A percentile compares a stretch with the other conserved stretches of the same genome.
These are phyloP conservation scores for Selene dorsalis DNA, from an alignment of 2,797 vertebrate species.

Conservation along the genomic window DNA sequence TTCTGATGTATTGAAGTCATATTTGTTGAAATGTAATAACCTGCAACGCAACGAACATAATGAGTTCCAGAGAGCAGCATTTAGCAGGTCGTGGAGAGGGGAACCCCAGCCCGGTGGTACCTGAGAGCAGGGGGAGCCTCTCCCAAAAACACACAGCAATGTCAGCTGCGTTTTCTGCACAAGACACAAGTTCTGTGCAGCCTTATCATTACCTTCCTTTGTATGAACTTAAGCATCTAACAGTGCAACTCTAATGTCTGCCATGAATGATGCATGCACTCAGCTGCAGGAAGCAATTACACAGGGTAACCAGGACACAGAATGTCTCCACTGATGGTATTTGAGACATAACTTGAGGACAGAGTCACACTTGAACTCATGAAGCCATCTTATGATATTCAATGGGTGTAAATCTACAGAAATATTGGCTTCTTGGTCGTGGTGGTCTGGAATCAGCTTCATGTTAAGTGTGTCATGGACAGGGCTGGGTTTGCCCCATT, in stretches of 20 bases:
- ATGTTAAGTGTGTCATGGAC: neutral
- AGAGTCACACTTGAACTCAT: neutral
- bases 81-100: neutral
- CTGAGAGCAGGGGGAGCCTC: neutral
- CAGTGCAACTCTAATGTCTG: neutral
- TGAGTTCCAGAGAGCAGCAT: slow-evolving; percentile 6
- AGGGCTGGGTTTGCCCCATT: slow-evolving; percentile 2
- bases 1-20: neutral
- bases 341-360: neutral
- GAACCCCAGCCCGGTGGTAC: neutral
- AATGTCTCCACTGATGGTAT: neutral
- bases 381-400: neutral
- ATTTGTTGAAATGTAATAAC: neutral
- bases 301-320: neutral
- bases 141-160: neutral
- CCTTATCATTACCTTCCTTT: neutral
- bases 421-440: neutral
- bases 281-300: neutral
- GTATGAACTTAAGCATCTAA: neutral
- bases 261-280: neutral
- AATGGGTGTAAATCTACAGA: neutral
- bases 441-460: slow-evolving; percentile 1
- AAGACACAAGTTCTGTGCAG: neutral
- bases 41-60: neutral
- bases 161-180: neutral